Evolutionary conservation across 2,113 vertebrate species (phyloP).

Genomic region (Lasiurus borealis): DNA sequence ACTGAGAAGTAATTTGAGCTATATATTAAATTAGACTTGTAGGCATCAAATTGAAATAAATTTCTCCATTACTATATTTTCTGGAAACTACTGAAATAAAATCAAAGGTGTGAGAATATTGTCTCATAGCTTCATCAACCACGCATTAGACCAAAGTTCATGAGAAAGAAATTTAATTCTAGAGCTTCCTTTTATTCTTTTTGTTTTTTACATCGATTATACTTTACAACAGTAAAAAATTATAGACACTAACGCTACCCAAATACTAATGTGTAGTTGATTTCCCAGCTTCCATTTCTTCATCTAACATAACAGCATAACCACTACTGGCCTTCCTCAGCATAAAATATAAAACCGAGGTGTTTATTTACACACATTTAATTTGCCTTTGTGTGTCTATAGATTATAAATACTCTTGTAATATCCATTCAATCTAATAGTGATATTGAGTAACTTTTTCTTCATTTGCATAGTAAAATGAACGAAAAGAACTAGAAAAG

Average conservation of each 20-base stretch:
- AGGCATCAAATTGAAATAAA: slow-evolving; percentile 18
- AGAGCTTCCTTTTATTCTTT: neutral
- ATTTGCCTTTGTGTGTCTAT: neutral
- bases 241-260: neutral
- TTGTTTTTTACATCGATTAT: neutral
- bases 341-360: neutral
- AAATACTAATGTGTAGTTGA: neutral
- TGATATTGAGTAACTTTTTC: neutral
- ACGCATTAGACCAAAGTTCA: neutral
- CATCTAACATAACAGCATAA: neutral
- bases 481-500: neutral
- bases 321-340: neutral
- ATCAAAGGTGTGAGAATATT: slow-evolving; percentile 41
- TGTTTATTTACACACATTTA: slow-evolving; percentile 1
- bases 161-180: slow-evolving; percentile 9
- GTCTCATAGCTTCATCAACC: slow-evolving; percentile 25
- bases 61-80: slow-evolving; percentile 54
- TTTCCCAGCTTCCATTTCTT: neutral
- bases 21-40: slow-evolving; percentile 46
- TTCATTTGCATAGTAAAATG: slow-evolving; percentile 29
- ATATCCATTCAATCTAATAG: neutral
- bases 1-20: slow-evolving; percentile 55
- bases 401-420: neutral
- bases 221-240: neutral
- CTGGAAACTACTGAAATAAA: slow-evolving; percentile 58